These are phyloP conservation scores for Eupelmus urozonus DNA, from an alignment of 2,888 invertebrate species.

Conservation along the genomic window DNA sequence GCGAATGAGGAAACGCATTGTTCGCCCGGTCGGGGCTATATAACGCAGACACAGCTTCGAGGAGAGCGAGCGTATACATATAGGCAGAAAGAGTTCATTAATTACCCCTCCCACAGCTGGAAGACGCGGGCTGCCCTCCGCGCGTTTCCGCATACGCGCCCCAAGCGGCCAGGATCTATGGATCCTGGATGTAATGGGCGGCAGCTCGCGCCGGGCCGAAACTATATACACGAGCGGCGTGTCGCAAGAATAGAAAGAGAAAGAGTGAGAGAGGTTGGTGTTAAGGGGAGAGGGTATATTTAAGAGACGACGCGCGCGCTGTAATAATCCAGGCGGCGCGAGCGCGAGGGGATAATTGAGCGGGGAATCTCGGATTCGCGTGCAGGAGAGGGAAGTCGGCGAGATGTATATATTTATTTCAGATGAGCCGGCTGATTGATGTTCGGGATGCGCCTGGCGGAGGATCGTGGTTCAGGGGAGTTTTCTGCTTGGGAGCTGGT, in stretches of 20 bases:
- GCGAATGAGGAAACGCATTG: conserved; percentile 37
- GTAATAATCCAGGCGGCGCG: not conserved
- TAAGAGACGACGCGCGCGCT: not conserved
- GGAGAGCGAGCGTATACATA: not conserved
- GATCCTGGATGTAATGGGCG: conserved; percentile 11
- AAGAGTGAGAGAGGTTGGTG: not conserved
- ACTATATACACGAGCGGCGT: not conserved
- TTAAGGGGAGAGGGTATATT: not conserved
- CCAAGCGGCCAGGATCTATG: not conserved
- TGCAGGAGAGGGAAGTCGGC: conserved; percentile 1
- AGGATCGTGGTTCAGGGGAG: too few species aligned
- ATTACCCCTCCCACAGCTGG: conserved; percentile 27
- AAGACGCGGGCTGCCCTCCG: too few species aligned
- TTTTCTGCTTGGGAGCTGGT: too few species aligned
- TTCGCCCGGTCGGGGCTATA: not conserved
- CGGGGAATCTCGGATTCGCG: conserved; percentile 5
- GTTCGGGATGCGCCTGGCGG: too few species aligned
- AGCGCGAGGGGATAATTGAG: not conserved
- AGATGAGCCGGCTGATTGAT: too few species aligned
- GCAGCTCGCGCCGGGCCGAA: not conserved
- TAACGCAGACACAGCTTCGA: too few species aligned
- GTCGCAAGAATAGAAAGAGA: conserved; percentile 1
- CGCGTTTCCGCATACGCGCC: conserved; percentile 25
- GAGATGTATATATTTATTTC: not conserved
- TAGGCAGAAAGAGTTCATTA: conserved; percentile 26